Evolutionary conservation across 1,140 invertebrate genomes (phyloP).

Genomic region (Carposina sasakii): DNA sequence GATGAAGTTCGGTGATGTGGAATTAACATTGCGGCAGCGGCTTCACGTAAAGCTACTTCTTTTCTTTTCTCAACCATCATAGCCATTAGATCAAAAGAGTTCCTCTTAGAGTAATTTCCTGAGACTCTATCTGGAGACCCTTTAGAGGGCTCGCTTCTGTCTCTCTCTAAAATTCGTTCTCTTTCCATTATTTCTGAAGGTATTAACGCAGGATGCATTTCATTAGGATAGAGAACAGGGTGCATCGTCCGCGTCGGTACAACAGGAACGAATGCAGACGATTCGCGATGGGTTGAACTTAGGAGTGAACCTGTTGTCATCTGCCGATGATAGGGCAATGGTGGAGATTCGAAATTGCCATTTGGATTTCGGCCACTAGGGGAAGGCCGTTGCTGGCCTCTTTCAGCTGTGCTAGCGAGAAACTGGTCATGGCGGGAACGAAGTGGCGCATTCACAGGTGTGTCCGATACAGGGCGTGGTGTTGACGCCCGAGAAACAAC

Average conservation of each 20-base stretch:
- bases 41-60: conserved; percentile 81
- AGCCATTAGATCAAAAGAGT: conserved; percentile 85
- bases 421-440: conserved; percentile 75
- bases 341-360: conserved; percentile 76
- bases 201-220: conserved; percentile 76
- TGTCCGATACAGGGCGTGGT: conserved; percentile 49
- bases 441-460: conserved; percentile 47
- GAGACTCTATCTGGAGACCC: conserved; percentile 56
- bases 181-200: conserved; percentile 72
- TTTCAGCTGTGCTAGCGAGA: conserved; percentile 65
- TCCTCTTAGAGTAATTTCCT: conserved; percentile 70
- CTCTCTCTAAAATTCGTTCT: conserved; percentile 71
- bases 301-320: conserved; percentile 67
- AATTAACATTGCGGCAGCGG: conserved; percentile 75
- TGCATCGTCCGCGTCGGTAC: conserved; percentile 82
- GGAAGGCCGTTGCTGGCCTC: conserved; percentile 56
- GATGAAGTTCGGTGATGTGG: conserved; percentile 65
- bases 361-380: conserved; percentile 71
- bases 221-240: conserved; percentile 77
- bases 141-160: conserved; percentile 64
- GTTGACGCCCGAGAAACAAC: conserved; percentile 60
- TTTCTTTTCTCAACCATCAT: conserved; percentile 91
- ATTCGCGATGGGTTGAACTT: conserved; percentile 77
- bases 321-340: conserved; percentile 80
- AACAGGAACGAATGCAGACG: conserved; percentile 87